Evolutionary conservation across 2,797 vertebrate genomes (phyloP).

Genomic region (Echeneis naucrates): DNA sequence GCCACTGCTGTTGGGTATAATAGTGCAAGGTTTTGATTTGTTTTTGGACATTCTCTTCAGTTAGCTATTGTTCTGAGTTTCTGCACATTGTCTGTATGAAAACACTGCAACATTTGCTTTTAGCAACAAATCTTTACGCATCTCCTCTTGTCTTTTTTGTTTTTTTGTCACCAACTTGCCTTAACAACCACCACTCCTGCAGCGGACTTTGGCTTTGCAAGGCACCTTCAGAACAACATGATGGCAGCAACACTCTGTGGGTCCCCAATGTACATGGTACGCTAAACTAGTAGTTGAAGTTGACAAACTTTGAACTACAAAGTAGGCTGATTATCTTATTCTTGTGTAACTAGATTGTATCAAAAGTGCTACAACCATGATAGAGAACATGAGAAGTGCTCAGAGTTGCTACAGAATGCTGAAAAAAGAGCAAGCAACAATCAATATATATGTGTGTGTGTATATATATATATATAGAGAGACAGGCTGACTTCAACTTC

Average conservation of each 20-base stretch:
- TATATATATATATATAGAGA: too few species aligned
- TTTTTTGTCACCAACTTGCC: neutral
- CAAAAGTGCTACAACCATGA: too few species aligned
- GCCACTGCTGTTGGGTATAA: neutral
- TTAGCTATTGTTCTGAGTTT: neutral
- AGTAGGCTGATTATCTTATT: too few species aligned
- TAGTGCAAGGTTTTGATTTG: neutral
- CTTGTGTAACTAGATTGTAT: too few species aligned
- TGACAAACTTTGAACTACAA: too few species aligned
- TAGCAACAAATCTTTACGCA: neutral
- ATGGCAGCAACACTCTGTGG: slow-evolving; percentile 99
- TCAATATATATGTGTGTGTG: too few species aligned
- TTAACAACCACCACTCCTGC: slow-evolving; percentile 9
- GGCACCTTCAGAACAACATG: slow-evolving; percentile 98
- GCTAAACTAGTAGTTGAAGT: too few species aligned
- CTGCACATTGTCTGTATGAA: neutral
- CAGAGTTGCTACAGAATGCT: too few species aligned
- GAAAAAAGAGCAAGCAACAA: too few species aligned
- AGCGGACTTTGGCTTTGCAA: slow-evolving; percentile 98
- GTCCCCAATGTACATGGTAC: slow-evolving; percentile 99
- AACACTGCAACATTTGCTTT: neutral
- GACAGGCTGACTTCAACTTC: too few species aligned
- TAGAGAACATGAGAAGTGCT: too few species aligned
- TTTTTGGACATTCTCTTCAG: slow-evolving; percentile 5
- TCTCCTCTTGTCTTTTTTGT: neutral